Percentiles rank a stretch among this genome's conserved stretches.
phyloP scores from a whole-genome alignment of 2,797 vertebrate species.

The Botia almorhae region DNA sequence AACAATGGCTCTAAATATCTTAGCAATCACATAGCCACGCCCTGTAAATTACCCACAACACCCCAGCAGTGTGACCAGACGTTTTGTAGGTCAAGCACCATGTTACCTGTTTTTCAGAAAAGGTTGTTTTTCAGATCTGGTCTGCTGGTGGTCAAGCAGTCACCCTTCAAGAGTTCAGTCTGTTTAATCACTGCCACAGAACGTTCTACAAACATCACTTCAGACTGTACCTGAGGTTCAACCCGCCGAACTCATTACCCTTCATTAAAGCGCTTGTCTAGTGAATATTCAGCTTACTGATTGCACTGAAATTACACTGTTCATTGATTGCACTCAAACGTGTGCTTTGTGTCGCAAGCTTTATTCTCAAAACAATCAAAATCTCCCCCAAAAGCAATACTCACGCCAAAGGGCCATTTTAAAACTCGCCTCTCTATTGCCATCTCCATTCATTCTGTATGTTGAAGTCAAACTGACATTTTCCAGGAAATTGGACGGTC shows the following conservation, averaged over 20 bases:
- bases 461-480: no score
- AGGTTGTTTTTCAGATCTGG: neutral
- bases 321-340: conserved; percentile 23
- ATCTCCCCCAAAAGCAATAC: neutral
- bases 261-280: conserved; percentile 39
- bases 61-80: neutral
- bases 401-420: neutral
- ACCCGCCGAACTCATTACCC: conserved; percentile 10
- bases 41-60: neutral
- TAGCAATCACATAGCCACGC: neutral
- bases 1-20: neutral
- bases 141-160: neutral
- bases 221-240: neutral
- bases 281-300: conserved; percentile 6
- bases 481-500: no score
- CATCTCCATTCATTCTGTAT: no score
- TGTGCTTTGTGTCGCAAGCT: conserved; percentile 18
- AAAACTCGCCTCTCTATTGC: neutral
- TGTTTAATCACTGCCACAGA: neutral
- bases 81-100: neutral
- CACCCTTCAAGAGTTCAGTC: neutral
- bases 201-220: conserved; percentile 1
- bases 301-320: conserved; percentile 18
- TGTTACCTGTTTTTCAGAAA: neutral
- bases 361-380: conserved; percentile 36